phyloP scores from a whole-genome alignment of 2,797 vertebrate species.

The Sphenodon punctatus region DNA sequence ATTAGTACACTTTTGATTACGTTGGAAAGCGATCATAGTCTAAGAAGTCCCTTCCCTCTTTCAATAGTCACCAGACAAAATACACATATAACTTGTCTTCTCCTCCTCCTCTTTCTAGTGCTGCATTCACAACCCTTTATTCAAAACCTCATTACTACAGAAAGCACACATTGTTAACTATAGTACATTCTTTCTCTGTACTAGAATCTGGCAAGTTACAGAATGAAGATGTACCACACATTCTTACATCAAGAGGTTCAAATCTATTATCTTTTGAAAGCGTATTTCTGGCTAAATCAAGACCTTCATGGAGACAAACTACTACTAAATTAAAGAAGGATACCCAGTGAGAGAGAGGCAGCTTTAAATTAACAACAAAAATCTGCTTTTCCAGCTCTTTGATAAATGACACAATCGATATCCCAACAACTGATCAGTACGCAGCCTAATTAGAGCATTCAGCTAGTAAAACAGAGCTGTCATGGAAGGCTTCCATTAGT shows the following conservation, averaged over 20 bases:
- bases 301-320: neutral
- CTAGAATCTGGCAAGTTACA: neutral
- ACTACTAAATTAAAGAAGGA: neutral
- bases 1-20: no score
- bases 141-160: neutral
- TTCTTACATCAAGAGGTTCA: neutral
- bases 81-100: neutral
- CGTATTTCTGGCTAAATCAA: neutral
- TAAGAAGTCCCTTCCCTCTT: neutral
- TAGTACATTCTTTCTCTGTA: neutral
- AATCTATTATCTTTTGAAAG: neutral
- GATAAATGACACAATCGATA: constrained; percentile 83
- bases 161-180: neutral
- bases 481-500: constrained; percentile 79
- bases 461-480: constrained; percentile 80
- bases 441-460: constrained; percentile 78
- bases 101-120: neutral
- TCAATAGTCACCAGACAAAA: neutral
- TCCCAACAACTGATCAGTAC: constrained; percentile 80
- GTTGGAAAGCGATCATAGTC: no score
- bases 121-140: neutral
- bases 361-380: constrained; percentile 65
- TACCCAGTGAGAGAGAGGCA: neutral
- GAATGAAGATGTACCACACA: neutral
- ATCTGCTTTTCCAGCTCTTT: constrained; percentile 68